Base-by-base conservation (phyloP, 35 echinoderm and acorn worm genomes). In the Heliocidaris tuberculata region DNA sequence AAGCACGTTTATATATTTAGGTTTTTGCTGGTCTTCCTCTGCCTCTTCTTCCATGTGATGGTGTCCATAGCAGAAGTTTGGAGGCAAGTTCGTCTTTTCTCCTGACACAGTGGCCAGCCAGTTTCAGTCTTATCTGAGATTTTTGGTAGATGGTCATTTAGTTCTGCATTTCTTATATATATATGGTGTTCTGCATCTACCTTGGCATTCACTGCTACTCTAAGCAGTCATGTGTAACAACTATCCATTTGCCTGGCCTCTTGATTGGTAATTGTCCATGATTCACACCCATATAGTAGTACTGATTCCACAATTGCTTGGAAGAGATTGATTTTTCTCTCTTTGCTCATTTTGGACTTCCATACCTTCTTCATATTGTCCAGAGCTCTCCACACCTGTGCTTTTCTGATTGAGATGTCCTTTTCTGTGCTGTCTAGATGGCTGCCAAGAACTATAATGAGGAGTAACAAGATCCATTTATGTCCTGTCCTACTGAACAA, bases 161-260 rank as follows among this genome's bases (percentile, higher is more conserved):
- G 85, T 12, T 86, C 31, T 86, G 10, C 31, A 86, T 86, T 86
- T 0, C 85, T 86, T 30, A 86, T 24, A 7, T 52, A 5, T 86
- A 31, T 86, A 13, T 86, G 85, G 31, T 86, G 85, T 30, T 86
- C 85, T 86, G 85, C 85, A 86, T 86, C 85, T 86, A 86, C 85
- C 85, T 86, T 86, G 50, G 16, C 19, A 4, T 86, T 12, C 6
- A 2, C 2, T 2, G 85, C 85, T 86, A 6, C 24, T 86, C 85
- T 86, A 7, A 86, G 85, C 31, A 86, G 85, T 24, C 6, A 0
- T 7, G 85, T 86, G 2, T 32, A 10, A 24, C 50, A 86, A 24
- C 85, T 16, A 30, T 86, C 10, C 19, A 86, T 3, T 86, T 86
- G 24, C 85, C 31, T 86, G 35, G 35, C 35, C 35, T 42, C 35